A percentile compares a stretch with the other conserved stretches of the same genome.
phyloP scores from a whole-genome alignment of 2,888 invertebrate species.

The Drosophila rellima region DNA sequence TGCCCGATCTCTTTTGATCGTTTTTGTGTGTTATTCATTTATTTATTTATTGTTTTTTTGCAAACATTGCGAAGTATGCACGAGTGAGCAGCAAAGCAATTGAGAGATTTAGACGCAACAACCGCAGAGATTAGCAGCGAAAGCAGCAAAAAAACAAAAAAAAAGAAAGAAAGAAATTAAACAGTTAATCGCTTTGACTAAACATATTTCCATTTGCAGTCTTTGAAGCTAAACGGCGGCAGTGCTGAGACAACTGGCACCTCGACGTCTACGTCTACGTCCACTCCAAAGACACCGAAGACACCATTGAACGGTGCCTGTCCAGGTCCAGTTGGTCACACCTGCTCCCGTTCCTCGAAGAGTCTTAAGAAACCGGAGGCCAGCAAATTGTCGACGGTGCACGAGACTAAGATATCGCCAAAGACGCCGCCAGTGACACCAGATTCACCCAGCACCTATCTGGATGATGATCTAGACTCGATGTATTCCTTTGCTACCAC shows the following conservation, averaged over 20 bases:
- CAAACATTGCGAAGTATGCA: constrained; percentile 59
- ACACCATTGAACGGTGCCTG: constrained; percentile 84
- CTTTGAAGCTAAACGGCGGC: constrained; percentile 84
- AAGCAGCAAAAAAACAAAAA: constrained; percentile 27
- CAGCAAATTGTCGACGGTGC: constrained; percentile 72
- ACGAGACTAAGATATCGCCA: constrained; percentile 85
- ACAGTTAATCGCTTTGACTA: constrained; percentile 54
- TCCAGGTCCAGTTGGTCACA: constrained; percentile 42
- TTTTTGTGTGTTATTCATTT: constrained; percentile 15
- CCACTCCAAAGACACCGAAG: constrained; percentile 84
- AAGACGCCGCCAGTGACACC: constrained; percentile 89
- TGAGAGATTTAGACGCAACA: constrained; percentile 52
- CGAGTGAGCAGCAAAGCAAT: constrained; percentile 66
- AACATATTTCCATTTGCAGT: constrained; percentile 75
- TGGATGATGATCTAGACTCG: constrained; percentile 91
- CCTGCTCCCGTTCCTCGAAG: constrained; percentile 39
- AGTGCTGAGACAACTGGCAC: constrained; percentile 62
- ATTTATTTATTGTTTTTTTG: constrained; percentile 12
- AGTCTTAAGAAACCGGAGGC: constrained; percentile 14
- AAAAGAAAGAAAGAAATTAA: constrained; percentile 31
- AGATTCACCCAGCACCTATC: constrained; percentile 87
- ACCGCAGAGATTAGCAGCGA: constrained; percentile 52
- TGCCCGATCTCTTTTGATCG: constrained; percentile 33
- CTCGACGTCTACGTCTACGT: constrained; percentile 47
- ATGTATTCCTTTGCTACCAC: constrained; percentile 92